A percentile compares a stretch with the other conserved stretches of the same genome.
Conservation (phyloP, 2,888 invertebrate genomes). For the Polydrusus tereticollis region DNA sequence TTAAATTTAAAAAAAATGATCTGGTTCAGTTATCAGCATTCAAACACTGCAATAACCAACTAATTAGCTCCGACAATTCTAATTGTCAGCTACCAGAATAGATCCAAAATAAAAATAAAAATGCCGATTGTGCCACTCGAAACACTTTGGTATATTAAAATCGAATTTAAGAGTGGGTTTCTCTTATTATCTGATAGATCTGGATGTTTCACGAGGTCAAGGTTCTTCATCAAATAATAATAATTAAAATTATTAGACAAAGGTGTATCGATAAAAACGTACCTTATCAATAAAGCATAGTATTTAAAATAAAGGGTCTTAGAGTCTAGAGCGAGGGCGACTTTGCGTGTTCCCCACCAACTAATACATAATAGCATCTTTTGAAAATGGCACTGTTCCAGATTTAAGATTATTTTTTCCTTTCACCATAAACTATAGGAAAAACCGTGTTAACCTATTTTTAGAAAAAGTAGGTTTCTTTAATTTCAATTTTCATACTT, state of each 20-base stretch:
- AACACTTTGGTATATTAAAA: background rate
- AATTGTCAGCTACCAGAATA: background rate
- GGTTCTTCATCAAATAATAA: background rate
- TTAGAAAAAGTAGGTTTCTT: no score
- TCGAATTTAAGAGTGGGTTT: background rate
- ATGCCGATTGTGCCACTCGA: background rate
- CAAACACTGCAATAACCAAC: background rate
- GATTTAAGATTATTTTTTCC: no score
- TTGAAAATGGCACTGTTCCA: no score
- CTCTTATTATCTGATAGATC: background rate
- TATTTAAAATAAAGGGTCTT: background rate
- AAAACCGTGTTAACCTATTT: no score
- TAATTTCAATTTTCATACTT: no score
- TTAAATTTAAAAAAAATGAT: background rate
- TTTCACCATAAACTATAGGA: no score
- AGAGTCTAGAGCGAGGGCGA: background rate
- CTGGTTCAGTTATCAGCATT: background rate
- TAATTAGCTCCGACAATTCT: background rate
- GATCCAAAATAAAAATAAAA: background rate
- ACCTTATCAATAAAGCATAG: no score
- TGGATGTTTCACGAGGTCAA: background rate
- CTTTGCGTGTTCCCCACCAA: no score
- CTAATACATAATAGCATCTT: no score
- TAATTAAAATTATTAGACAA: background rate
- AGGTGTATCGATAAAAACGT: background rate